Conservation (phyloP, 1,140 invertebrate species). For the Trichomalopsis sarcophagae region DNA sequence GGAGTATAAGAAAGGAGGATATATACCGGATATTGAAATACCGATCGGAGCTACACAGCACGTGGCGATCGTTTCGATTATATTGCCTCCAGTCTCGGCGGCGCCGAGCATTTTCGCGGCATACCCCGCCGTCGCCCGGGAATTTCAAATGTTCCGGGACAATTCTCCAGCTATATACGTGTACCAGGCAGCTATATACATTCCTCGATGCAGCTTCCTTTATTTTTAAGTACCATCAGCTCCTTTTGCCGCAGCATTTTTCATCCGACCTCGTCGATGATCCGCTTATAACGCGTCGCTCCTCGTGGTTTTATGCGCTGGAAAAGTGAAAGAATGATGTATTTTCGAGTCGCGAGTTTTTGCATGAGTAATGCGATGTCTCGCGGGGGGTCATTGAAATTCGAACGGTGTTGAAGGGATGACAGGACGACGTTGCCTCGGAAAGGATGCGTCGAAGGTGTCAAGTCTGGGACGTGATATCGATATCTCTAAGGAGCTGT, state of each 20-base stretch:
- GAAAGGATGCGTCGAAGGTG: not conserved
- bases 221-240: too few species aligned
- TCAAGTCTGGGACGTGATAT: not conserved
- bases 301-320: too few species aligned
- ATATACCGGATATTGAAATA: constrained; percentile 30
- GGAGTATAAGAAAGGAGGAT: not conserved
- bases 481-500: not conserved
- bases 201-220: too few species aligned
- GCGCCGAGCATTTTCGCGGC: not conserved
- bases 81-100: not conserved
- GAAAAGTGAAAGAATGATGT: too few species aligned
- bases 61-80: constrained; percentile 5
- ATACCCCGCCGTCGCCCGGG: not conserved
- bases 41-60: not conserved
- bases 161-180: not conserved
- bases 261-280: too few species aligned
- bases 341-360: too few species aligned
- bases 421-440: not conserved
- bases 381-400: not conserved
- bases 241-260: too few species aligned
- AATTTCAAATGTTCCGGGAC: constrained; percentile 11
- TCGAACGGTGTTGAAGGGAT: not conserved
- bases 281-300: too few species aligned
- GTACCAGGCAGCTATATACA: not conserved
- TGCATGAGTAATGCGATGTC: not conserved